phyloP scores from a whole-genome alignment of 92 coral and sea anemone species.

The Zoanthus gigantus region DNA sequence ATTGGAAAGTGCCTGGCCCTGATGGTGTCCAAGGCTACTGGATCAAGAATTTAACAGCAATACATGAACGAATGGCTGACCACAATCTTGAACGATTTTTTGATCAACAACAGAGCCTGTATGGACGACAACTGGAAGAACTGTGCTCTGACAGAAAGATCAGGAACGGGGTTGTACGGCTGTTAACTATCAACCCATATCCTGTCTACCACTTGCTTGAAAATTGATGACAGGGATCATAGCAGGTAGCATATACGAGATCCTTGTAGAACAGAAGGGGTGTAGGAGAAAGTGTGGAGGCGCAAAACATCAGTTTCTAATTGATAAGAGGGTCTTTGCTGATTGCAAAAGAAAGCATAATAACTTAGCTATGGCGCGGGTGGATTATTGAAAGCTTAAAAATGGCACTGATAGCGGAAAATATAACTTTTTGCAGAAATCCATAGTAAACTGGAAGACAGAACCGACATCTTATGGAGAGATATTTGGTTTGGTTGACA shows the following conservation, averaged over 20 bases:
- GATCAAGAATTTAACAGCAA: too few relatives aligned
- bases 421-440: slow-evolving; percentile 42
- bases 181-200: too few relatives aligned
- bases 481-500: slow-evolving; percentile 26
- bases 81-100: too few relatives aligned
- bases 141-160: too few relatives aligned
- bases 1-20: too few relatives aligned
- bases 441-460: slow-evolving; percentile 58
- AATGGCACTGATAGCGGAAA: slow-evolving; percentile 43
- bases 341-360: slow-evolving; percentile 37
- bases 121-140: too few relatives aligned
- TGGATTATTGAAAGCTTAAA: too few relatives aligned
- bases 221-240: slow-evolving; percentile 52
- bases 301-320: slow-evolving; percentile 51
- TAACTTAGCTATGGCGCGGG: too few relatives aligned
- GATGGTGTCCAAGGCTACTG: too few relatives aligned
- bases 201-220: slow-evolving; percentile 43
- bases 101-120: too few relatives aligned
- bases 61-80: too few relatives aligned
- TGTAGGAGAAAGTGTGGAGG: slow-evolving; percentile 39
- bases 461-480: slow-evolving; percentile 30
- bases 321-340: slow-evolving; percentile 38
- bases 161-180: too few relatives aligned
- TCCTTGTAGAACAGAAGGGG: slow-evolving; percentile 61
- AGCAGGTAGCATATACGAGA: slow-evolving; percentile 37